Evolutionary conservation across 2,797 vertebrate species (phyloP).

Genomic region (Acropternis orthonyx): DNA sequence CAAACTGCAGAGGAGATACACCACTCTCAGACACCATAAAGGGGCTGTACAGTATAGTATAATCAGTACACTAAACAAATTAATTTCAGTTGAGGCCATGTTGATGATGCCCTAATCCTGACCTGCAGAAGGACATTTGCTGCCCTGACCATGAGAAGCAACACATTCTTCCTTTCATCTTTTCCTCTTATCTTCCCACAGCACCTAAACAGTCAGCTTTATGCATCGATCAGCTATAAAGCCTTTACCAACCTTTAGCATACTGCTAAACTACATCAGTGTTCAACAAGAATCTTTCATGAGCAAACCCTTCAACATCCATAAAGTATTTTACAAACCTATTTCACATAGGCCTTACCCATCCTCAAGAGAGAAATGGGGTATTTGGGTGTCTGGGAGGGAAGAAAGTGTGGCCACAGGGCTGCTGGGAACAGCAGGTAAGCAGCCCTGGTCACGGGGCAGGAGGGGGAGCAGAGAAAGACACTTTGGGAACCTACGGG

Average conservation of each 20-base stretch:
- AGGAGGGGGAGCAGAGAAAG: background rate
- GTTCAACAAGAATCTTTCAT: background rate
- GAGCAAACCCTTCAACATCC: background rate
- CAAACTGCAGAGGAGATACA: background rate
- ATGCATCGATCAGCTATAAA: background rate
- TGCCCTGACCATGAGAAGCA: background rate
- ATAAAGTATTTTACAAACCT: background rate
- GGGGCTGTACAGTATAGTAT: background rate
- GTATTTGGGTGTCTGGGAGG: background rate
- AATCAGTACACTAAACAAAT: background rate
- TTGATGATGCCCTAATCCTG: background rate
- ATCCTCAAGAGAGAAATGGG: rapidly evolving
- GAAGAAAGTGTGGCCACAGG: background rate
- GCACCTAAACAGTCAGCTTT: background rate
- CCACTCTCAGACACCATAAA: background rate
- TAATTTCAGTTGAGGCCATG: background rate
- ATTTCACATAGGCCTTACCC: background rate
- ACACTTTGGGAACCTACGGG: background rate
- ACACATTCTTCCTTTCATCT: background rate
- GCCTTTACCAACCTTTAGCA: background rate
- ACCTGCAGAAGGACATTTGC: background rate
- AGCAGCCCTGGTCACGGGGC: background rate
- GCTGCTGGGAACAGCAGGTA: background rate
- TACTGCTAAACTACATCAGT: background rate
- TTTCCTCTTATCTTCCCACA: background rate